A percentile compares a stretch with the other conserved stretches of the same genome.
phyloP scores from a whole-genome alignment of 1,140 invertebrate species.

The Bilobella aurantiaca region DNA sequence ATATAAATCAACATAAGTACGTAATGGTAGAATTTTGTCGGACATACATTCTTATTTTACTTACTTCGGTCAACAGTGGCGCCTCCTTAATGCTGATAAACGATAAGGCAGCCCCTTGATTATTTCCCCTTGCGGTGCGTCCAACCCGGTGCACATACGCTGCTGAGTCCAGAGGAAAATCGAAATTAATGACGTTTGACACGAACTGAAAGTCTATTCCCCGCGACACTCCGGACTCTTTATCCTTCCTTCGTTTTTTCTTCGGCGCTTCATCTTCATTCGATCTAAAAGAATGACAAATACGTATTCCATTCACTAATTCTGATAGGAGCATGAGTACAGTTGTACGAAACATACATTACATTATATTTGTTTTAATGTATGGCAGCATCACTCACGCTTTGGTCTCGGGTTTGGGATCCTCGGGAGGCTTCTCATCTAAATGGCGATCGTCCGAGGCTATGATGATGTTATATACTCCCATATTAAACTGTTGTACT shows the following conservation, averaged over 20 bases:
- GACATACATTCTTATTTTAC: too few species aligned
- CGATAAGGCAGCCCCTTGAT: constrained; percentile 86
- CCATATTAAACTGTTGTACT: constrained; percentile 90
- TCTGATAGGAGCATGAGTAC: too few species aligned
- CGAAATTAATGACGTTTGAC: constrained; percentile 96
- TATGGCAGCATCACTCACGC: too few species aligned
- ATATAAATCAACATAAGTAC: too few species aligned
- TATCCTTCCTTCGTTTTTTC: too few species aligned
- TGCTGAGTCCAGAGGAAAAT: constrained; percentile 77
- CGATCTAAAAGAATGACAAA: too few species aligned
- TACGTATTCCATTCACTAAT: too few species aligned
- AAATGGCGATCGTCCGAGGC: constrained; percentile 87
- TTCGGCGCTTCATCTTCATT: too few species aligned
- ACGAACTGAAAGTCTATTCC: constrained; percentile 98
- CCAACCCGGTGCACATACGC: constrained; percentile 92
- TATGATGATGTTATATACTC: constrained; percentile 90
- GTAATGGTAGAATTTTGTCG: too few species aligned
- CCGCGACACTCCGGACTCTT: constrained; percentile 85
- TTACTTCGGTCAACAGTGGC: constrained; percentile 61
- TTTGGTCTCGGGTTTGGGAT: too few species aligned
- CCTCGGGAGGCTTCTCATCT: constrained; percentile 45
- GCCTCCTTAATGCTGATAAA: constrained; percentile 79
- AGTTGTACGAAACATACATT: too few species aligned
- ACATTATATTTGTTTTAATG: too few species aligned
- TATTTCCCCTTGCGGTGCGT: constrained; percentile 85